These are phyloP conservation scores for Murina feae DNA, from an alignment of 2,113 vertebrate genomes.

Conservation along the genomic window DNA sequence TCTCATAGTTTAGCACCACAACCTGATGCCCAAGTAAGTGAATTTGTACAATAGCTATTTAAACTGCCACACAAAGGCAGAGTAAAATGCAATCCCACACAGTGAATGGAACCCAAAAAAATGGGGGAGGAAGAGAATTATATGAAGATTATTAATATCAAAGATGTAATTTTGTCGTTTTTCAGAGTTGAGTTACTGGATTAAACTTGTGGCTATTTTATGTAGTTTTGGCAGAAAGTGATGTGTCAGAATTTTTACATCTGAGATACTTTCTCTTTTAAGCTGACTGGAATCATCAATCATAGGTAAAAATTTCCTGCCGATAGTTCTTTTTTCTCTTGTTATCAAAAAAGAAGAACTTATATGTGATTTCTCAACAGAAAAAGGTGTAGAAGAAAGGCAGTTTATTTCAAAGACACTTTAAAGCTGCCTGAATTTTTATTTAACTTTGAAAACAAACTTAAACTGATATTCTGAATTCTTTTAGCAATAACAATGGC, in stretches of 20 bases:
- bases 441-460: slow-evolving; percentile 73
- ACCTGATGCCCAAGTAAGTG: neutral
- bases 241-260: slow-evolving; percentile 71
- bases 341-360: slow-evolving; percentile 71
- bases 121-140: slow-evolving; percentile 34
- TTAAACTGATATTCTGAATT: slow-evolving; percentile 60
- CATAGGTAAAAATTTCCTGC: slow-evolving; percentile 53
- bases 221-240: slow-evolving; percentile 69
- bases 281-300: slow-evolving; percentile 63
- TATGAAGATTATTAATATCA: slow-evolving; percentile 63
- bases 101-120: neutral
- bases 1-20: neutral
- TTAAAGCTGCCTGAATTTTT: slow-evolving; percentile 58
- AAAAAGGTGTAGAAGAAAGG: slow-evolving; percentile 66
- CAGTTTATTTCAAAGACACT: slow-evolving; percentile 69
- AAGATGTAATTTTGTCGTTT: slow-evolving; percentile 57
- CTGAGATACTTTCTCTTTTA: slow-evolving; percentile 63
- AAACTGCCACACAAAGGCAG: slow-evolving; percentile 21
- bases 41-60: neutral
- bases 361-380: slow-evolving; percentile 70
- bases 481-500: slow-evolving; percentile 35
- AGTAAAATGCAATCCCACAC: slow-evolving; percentile 18
- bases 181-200: slow-evolving; percentile 55
- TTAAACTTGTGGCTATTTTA: slow-evolving; percentile 68
- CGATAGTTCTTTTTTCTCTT: slow-evolving; percentile 67